Evolutionary conservation across 1,140 invertebrate genomes (phyloP).

Genomic region (Monomorium pharaonis): DNA sequence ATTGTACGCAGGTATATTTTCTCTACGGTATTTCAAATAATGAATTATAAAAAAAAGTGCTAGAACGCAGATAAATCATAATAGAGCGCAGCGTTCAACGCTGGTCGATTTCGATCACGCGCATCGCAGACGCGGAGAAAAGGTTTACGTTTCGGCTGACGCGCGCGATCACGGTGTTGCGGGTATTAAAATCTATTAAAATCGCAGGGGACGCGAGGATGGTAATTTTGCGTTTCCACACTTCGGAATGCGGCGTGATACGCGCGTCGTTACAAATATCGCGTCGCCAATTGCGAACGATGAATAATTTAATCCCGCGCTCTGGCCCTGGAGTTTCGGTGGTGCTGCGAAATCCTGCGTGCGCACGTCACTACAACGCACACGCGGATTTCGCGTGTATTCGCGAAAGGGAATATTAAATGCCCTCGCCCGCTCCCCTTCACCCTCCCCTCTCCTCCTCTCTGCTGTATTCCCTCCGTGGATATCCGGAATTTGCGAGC

Average conservation of each 20-base stretch:
- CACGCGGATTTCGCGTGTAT: not conserved
- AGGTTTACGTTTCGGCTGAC: not conserved
- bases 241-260: not conserved
- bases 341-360: not conserved
- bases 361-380: not conserved
- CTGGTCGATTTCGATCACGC: not conserved
- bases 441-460: too few species aligned
- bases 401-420: constrained; percentile 19
- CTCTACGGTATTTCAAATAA: not conserved
- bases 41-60: not conserved
- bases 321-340: not conserved
- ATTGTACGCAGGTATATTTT: too few species aligned
- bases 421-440: too few species aligned
- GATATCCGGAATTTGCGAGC: not conserved
- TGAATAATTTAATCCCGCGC: constrained; percentile 39
- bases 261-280: constrained; percentile 13
- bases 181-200: not conserved
- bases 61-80: not conserved
- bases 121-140: not conserved
- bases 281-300: not conserved
- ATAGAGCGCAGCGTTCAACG: not conserved
- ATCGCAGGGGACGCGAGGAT: not conserved
- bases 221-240: not conserved
- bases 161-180: not conserved
- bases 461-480: not conserved